These are phyloP conservation scores for Pelochelys cantorii DNA, from an alignment of 2,797 vertebrate genomes.

Conservation along the genomic window DNA sequence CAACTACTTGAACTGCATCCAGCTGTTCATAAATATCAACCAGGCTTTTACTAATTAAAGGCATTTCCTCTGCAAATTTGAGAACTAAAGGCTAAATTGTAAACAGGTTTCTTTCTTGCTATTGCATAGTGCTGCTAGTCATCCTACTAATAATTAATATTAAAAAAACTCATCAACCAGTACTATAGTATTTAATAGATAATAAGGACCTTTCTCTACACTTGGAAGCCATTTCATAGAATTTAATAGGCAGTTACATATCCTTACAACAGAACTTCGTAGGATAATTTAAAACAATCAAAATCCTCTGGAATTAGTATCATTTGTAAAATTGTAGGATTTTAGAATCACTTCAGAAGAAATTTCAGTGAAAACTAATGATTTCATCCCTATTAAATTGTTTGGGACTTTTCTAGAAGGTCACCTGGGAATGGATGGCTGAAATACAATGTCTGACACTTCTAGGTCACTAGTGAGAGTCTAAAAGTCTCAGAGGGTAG, in stretches of 20 bases:
- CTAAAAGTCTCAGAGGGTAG: background rate
- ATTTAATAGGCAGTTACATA: background rate
- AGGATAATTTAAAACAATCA: background rate
- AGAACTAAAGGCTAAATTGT: background rate
- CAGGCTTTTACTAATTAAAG: background rate
- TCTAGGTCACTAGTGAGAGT: background rate
- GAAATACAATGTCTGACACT: background rate
- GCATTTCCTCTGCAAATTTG: background rate
- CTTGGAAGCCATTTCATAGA: background rate
- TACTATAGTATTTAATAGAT: background rate
- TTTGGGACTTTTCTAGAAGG: background rate
- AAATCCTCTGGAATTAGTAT: background rate
- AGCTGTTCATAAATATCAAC: conserved; percentile 10
- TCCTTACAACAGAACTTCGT: background rate
- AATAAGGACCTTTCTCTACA: background rate
- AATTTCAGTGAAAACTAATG: background rate
- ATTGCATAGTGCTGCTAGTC: background rate
- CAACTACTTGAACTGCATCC: conserved; percentile 6
- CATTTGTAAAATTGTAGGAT: background rate
- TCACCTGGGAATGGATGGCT: background rate
- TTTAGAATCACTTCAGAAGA: background rate
- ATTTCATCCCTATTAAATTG: background rate
- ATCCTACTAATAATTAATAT: background rate
- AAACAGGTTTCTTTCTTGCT: background rate
- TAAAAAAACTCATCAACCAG: background rate